Evolutionary conservation across 2,113 vertebrate species (phyloP).

Genomic region (Tor tambroides): DNA sequence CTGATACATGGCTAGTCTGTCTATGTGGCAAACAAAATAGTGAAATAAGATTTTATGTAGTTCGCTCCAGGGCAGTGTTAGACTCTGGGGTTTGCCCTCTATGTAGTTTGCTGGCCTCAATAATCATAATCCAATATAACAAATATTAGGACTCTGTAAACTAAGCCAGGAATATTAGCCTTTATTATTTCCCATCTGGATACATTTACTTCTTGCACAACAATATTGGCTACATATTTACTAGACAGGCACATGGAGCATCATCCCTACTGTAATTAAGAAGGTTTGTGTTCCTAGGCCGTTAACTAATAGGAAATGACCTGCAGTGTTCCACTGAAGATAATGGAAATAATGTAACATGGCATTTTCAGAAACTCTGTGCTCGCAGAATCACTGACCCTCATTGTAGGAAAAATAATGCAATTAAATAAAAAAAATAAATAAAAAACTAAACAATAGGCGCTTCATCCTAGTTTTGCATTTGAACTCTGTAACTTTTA

Average conservation of each 20-base stretch:
- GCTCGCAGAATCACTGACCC: neutral
- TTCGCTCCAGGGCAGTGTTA: conserved; percentile 70
- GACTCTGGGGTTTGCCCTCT: conserved; percentile 63
- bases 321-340: neutral
- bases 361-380: neutral
- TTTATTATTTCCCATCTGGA: conserved; percentile 60
- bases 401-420: neutral
- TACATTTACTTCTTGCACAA: conserved; percentile 48
- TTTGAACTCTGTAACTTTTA: neutral
- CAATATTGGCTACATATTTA: conserved; percentile 37
- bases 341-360: neutral
- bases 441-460: neutral
- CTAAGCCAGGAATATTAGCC: conserved; percentile 60
- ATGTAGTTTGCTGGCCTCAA: conserved; percentile 67
- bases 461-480: neutral
- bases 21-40: conserved; percentile 61
- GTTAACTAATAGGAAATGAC: conserved; percentile 18
- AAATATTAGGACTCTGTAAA: conserved; percentile 61
- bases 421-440: neutral
- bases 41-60: conserved; percentile 61
- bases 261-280: conserved; percentile 23
- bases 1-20: conserved; percentile 66
- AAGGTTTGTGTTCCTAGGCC: neutral
- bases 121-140: conserved; percentile 70
- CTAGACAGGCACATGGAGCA: conserved; percentile 25